phyloP scores from a whole-genome alignment of 2,888 invertebrate species.

The Plebejus anna region DNA sequence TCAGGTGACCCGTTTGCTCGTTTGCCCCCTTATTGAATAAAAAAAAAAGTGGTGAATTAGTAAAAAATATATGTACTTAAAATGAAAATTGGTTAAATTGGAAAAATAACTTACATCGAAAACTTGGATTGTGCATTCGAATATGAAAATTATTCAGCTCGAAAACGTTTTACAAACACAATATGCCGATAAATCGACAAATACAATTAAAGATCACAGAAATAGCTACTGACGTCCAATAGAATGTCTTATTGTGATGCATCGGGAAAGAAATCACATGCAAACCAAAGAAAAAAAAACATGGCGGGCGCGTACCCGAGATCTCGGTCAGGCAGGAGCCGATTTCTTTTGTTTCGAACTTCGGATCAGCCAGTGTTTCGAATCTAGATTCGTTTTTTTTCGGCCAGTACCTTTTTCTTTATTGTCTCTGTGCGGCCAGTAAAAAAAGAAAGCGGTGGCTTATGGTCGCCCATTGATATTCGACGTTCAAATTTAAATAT shows the following conservation, averaged over 20 bases:
- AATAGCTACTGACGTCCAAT: constrained; percentile 69
- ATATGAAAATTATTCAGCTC: not conserved
- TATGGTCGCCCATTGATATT: constrained; percentile 80
- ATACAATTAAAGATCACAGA: constrained; percentile 55
- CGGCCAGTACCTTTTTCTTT: constrained; percentile 70
- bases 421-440: constrained; percentile 72
- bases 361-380: constrained; percentile 78
- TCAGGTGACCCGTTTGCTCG: too few species aligned
- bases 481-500: constrained; percentile 79
- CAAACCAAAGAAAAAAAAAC: constrained; percentile 61
- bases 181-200: constrained; percentile 26
- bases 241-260: constrained; percentile 75
- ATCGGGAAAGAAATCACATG: constrained; percentile 74
- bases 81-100: too few species aligned
- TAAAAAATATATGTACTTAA: too few species aligned
- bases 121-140: not conserved
- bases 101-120: not conserved
- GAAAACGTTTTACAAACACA: not conserved
- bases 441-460: constrained; percentile 71
- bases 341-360: constrained; percentile 75
- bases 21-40: too few species aligned
- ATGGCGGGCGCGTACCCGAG: constrained; percentile 73
- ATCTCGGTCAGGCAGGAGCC: constrained; percentile 78
- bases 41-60: too few species aligned
- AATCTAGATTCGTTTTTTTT: constrained; percentile 71